Base-by-base conservation (phyloP, 1,140 invertebrate species). In the Melipona quadrifasciata region DNA sequence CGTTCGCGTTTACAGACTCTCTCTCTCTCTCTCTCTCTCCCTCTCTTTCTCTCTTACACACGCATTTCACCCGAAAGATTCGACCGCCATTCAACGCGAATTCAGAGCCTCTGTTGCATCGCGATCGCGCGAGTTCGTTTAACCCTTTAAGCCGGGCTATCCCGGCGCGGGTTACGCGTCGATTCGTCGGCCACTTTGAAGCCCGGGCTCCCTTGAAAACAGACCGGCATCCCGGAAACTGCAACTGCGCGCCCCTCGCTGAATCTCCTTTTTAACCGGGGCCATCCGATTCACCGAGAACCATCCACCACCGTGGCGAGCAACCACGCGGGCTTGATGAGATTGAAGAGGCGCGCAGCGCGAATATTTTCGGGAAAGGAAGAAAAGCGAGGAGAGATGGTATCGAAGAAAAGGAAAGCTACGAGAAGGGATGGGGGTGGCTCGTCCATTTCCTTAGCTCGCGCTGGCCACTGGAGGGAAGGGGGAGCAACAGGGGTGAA, bases 251-350 rank as follows among this genome's bases (percentile, higher is more conserved):
- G 24, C 34, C 34, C 65, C 27, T 21, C 4, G 39, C 34, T 21
- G 51, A 64, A 71, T 27, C 19, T 57, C n/a, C 81, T 71, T 84
- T 84, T 72, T 71, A 79, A 78, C 57, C n/a, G 21, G n/a, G 10
- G 6, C 39, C 39, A 47, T 47, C 17, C 27, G 57, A 84, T 71
- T 27, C 75, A 57, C 16, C 19, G 6, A 19, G 73, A 55, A 47
- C 55, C 68, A 68, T n/a, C n/a, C 21, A 14, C 47, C 27, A 24
- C 58, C 19, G 51, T 24, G 8, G 31, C 14, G 16, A 70, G 34
- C n/a, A 80, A 57, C 53, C n/a, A 53, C 12, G 24, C 16, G 2
- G 24, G 68, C 21, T 19, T 55, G 10, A 8, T 21, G 21, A 75
- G 51, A 19, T 70, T 12, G 31, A 27, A 17, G 39, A 51, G 53